Conservation (phyloP, 2,113 vertebrate species). For the Symphodus melops region DNA sequence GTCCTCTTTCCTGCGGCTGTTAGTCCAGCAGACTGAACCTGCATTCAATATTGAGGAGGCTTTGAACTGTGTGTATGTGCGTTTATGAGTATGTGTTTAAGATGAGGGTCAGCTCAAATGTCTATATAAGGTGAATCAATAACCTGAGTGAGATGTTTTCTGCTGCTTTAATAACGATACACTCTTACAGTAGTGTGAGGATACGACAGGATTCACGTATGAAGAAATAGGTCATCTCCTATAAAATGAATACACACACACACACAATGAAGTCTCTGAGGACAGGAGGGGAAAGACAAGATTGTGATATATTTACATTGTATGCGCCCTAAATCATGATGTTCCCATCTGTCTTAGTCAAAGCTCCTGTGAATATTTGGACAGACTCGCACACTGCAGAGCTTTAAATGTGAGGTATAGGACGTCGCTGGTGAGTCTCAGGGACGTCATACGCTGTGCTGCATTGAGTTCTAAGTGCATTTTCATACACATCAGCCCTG, state of each 20-base stretch:
- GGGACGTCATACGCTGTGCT: not conserved
- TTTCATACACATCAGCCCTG: slow-evolving; percentile 43
- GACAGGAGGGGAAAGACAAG: slow-evolving; percentile 20
- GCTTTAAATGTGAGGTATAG: slow-evolving; percentile 23
- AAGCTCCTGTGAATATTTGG: slow-evolving; percentile 54
- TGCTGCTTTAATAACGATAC: slow-evolving; percentile 9
- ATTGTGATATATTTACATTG: slow-evolving; percentile 40
- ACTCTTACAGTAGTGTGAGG: not conserved
- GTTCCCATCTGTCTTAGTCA: slow-evolving; percentile 50
- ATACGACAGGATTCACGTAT: slow-evolving; percentile 7
- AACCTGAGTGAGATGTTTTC: slow-evolving; percentile 22
- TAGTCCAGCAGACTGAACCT: slow-evolving; percentile 26
- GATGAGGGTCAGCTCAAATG: slow-evolving; percentile 17
- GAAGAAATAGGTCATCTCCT: slow-evolving; percentile 32
- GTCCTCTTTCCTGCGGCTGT: slow-evolving; percentile 42
- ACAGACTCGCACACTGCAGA: slow-evolving; percentile 12
- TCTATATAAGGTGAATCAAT: slow-evolving; percentile 17
- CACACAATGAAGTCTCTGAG: slow-evolving; percentile 19
- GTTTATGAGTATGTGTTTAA: slow-evolving; percentile 26
- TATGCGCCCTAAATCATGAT: slow-evolving; percentile 43
- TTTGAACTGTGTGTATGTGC: slow-evolving; percentile 20
- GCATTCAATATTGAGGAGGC: slow-evolving; percentile 61
- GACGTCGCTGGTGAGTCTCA: slow-evolving; percentile 14
- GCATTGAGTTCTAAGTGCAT: slow-evolving; percentile 17
- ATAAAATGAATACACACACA: slow-evolving; percentile 11